A percentile compares a stretch with the other conserved stretches of the same genome.
Conservation (phyloP, 2,797 vertebrate species). For the Thripadectes ignobilis region DNA sequence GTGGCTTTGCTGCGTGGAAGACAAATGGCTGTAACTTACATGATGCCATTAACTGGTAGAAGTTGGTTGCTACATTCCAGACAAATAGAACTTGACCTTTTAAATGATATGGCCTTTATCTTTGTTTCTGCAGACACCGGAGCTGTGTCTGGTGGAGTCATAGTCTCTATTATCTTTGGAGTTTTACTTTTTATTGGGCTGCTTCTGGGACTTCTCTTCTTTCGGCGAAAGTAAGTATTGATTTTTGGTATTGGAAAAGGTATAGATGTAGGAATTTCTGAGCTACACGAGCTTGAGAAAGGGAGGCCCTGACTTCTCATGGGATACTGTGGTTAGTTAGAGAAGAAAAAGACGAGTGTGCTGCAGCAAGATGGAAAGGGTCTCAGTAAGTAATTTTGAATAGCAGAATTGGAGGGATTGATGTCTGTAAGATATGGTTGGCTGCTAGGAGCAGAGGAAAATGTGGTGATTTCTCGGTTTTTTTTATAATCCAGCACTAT, state of each 20-base stretch:
- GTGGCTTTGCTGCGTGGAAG: background rate
- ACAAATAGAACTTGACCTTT: background rate
- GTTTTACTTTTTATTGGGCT: conserved; percentile 69
- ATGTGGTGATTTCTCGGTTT: background rate
- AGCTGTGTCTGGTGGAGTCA: conserved; percentile 71
- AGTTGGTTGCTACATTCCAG: background rate
- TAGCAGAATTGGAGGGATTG: background rate
- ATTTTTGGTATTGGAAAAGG: background rate
- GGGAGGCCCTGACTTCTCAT: background rate
- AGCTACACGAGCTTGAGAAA: background rate
- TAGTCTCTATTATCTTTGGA: conserved; percentile 73
- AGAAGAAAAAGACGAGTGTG: background rate
- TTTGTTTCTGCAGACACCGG: conserved; percentile 59
- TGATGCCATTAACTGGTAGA: background rate
- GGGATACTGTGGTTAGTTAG: background rate
- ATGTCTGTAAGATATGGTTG: background rate
- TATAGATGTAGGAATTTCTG: background rate
- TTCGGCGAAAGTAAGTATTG: conserved; percentile 65
- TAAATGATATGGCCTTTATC: background rate
- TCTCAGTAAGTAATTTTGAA: background rate
- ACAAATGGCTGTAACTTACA: background rate
- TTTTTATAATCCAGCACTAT: background rate
- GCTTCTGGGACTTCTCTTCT: conserved; percentile 61
- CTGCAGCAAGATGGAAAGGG: background rate
- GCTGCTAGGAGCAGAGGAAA: background rate